Conservation (phyloP, 2,888 invertebrate species). For the Diploptera punctata region DNA sequence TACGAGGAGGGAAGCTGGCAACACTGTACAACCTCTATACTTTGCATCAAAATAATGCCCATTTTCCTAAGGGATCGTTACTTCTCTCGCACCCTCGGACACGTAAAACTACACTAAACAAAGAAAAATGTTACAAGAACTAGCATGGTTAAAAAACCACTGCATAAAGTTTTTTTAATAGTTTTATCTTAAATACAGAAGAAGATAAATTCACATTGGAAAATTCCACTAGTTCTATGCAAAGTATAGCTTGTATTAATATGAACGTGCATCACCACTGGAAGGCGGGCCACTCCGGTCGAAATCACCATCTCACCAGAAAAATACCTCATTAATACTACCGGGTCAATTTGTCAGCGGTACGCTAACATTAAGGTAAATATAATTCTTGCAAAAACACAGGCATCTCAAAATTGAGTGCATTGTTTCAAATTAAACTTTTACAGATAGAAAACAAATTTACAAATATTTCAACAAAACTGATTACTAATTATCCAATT, state of each 20-base stretch:
- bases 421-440: too few species aligned
- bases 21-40: conserved; percentile 86
- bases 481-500: too few species aligned
- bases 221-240: conserved; percentile 90
- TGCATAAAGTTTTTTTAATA: neutral
- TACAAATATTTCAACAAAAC: too few species aligned
- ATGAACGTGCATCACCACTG: conserved; percentile 16
- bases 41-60: conserved; percentile 92
- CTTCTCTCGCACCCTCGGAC: neutral
- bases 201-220: conserved; percentile 59
- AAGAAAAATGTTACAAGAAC: conserved; percentile 1
- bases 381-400: too few species aligned
- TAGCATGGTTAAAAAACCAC: conserved; percentile 9
- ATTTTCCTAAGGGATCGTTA: conserved; percentile 68
- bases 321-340: too few species aligned
- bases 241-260: conserved; percentile 82
- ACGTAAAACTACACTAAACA: neutral
- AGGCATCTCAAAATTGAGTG: too few species aligned
- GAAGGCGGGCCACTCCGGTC: conserved; percentile 45
- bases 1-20: too few species aligned
- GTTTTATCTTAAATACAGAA: neutral
- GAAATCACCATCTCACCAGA: conserved; percentile 39
- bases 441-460: too few species aligned
- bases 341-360: too few species aligned
- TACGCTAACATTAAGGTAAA: too few species aligned